A percentile compares a stretch with the other conserved stretches of the same genome.
phyloP scores from a whole-genome alignment of 2,113 vertebrate species.

The Indicator indicator region DNA sequence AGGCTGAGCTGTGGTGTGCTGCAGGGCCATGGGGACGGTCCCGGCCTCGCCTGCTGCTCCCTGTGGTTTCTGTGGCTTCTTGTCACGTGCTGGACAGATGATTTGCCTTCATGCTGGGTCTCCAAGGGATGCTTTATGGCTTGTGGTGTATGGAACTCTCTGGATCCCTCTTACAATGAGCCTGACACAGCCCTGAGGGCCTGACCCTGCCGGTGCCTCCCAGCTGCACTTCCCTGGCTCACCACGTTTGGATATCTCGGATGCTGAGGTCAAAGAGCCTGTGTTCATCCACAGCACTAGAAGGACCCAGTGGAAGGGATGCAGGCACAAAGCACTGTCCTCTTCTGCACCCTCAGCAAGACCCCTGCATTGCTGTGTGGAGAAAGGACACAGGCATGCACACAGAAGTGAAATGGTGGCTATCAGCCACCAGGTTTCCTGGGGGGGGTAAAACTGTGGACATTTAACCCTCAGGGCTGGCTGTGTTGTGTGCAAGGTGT shows the following conservation, averaged over 20 bases:
- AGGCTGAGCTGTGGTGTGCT: not conserved
- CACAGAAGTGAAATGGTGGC: no score
- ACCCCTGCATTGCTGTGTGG: not conserved
- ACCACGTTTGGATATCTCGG: not conserved
- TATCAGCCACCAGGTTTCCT: rapidly evolving
- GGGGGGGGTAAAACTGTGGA: not conserved
- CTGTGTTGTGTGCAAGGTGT: rapidly evolving
- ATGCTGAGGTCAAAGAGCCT: not conserved
- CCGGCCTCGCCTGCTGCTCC: not conserved
- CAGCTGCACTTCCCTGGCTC: not conserved
- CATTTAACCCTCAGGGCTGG: not conserved
- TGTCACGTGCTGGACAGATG: not conserved
- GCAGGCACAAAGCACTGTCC: not conserved
- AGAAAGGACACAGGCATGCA: not conserved
- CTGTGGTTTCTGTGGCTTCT: not conserved
- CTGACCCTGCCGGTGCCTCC: not conserved
- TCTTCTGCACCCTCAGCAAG: not conserved
- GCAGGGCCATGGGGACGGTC: not conserved
- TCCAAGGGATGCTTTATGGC: not conserved
- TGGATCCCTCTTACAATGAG: not conserved
- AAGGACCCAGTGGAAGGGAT: not conserved
- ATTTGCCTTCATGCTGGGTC: not conserved
- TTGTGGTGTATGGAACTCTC: not conserved
- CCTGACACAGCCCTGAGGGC: not conserved
- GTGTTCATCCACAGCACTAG: not conserved